Percentiles rank a stretch among this genome's conserved stretches.
Conservation (phyloP, 1,140 invertebrate species). For the Mamestra configurata region DNA sequence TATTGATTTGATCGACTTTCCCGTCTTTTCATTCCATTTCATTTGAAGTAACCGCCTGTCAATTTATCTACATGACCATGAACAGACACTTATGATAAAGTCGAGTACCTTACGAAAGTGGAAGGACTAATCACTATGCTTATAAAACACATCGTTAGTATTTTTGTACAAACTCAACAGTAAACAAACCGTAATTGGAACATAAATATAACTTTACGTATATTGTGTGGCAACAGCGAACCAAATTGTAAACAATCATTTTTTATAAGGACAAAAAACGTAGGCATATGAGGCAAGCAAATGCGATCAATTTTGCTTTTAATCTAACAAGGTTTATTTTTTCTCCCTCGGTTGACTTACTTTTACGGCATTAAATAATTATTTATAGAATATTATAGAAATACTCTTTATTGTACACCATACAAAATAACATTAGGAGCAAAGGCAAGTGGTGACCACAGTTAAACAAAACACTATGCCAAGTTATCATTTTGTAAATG, state of each 20-base stretch:
- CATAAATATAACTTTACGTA: conserved; percentile 23
- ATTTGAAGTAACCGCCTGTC: background rate
- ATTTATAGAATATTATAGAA: too few species aligned
- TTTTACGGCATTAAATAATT: too few species aligned
- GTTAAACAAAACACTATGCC: too few species aligned
- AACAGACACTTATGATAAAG: background rate
- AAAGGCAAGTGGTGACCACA: too few species aligned
- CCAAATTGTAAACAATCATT: conserved; percentile 38
- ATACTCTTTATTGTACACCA: too few species aligned
- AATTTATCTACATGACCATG: background rate
- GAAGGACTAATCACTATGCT: background rate
- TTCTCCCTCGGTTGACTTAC: background rate
- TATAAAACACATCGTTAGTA: background rate
- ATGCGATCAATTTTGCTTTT: conserved; percentile 5
- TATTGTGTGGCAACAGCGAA: conserved; percentile 21
- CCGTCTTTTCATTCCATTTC: background rate
- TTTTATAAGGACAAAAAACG: background rate
- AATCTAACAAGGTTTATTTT: background rate
- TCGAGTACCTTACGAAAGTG: background rate
- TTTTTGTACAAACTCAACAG: conserved; percentile 10
- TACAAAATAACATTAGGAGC: too few species aligned
- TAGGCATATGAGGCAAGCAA: background rate
- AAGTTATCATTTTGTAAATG: too few species aligned
- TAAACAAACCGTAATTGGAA: conserved; percentile 7
- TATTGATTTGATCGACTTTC: background rate